A percentile compares a stretch with the other conserved stretches of the same genome.
Conservation (phyloP, 2,113 vertebrate genomes). For the Vidua macroura region DNA sequence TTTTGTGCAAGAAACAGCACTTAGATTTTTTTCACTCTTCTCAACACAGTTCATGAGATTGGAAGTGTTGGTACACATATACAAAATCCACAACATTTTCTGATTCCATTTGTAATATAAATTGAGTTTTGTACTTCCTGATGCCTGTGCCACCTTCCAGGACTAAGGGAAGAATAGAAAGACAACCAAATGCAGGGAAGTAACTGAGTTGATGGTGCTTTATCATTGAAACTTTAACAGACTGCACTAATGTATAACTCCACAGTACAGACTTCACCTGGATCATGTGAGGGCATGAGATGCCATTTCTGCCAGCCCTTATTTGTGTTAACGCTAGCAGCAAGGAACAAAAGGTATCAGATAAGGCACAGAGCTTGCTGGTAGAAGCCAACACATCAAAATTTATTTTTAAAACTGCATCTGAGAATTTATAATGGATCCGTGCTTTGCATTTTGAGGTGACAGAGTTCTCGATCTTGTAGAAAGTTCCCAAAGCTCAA, state of each 20-base stretch:
- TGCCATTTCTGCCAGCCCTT: not conserved
- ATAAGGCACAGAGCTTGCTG: slow-evolving; percentile 7
- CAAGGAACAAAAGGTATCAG: not conserved
- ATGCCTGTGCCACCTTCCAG: not conserved
- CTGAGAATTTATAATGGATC: slow-evolving; percentile 42
- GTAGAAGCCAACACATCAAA: slow-evolving; percentile 33
- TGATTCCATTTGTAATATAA: not conserved
- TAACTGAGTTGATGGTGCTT: not conserved
- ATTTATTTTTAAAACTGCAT: slow-evolving; percentile 2
- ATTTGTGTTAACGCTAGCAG: not conserved
- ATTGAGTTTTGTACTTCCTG: not conserved
- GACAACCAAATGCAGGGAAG: not conserved
- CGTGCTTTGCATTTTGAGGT: slow-evolving; percentile 39
- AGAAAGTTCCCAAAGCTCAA: slow-evolving; percentile 49
- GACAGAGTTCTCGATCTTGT: slow-evolving; percentile 52
- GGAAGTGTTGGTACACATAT: not conserved
- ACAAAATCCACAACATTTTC: not conserved
- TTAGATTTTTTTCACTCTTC: not conserved
- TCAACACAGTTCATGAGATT: not conserved
- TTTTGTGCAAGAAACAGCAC: not conserved
- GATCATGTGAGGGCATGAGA: not conserved
- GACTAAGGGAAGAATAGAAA: not conserved
- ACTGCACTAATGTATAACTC: not conserved
- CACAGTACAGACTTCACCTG: not conserved
- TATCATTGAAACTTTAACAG: not conserved